Conservation (phyloP, 1,140 invertebrate genomes). For the Doryteuthis pealeii region DNA sequence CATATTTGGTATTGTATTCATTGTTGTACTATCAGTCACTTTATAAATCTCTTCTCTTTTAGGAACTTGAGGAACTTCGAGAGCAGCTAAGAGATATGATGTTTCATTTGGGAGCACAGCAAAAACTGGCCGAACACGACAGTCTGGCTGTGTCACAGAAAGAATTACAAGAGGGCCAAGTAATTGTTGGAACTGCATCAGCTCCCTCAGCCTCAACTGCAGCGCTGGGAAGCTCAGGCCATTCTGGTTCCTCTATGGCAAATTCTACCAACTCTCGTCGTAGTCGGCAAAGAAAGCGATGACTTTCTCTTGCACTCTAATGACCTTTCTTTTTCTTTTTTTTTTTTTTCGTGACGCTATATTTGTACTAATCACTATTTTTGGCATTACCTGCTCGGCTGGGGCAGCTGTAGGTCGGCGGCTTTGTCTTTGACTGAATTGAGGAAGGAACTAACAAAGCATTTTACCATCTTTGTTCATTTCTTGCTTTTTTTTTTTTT, state of each 20-base stretch:
- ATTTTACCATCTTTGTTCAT: too few species aligned
- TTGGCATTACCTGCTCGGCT: too few species aligned
- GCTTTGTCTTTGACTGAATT: too few species aligned
- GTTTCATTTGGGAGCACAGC: slow-evolving; percentile 91
- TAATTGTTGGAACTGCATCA: slow-evolving; percentile 62
- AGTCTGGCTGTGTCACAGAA: slow-evolving; percentile 59
- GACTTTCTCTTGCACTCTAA: slow-evolving; percentile 4
- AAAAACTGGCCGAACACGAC: slow-evolving; percentile 57
- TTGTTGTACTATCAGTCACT: neutral
- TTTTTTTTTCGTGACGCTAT: neutral
- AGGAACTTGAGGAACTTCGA: slow-evolving; percentile 78
- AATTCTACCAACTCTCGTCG: neutral
- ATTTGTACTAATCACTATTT: too few species aligned
- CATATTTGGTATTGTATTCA: too few species aligned
- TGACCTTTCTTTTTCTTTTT: neutral
- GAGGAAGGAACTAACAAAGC: too few species aligned
- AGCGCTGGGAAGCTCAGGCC: slow-evolving; percentile 23
- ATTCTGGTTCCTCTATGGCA: neutral
- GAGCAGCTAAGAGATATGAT: slow-evolving; percentile 94
- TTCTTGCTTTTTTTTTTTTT: too few species aligned
- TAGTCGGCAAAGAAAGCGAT: slow-evolving; percentile 37
- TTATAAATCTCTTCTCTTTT: slow-evolving; percentile 25
- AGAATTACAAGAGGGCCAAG: slow-evolving; percentile 72
- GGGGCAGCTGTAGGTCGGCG: too few species aligned
- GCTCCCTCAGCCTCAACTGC: slow-evolving; percentile 13